phyloP scores from a whole-genome alignment of 1,140 invertebrate species.

The Aphelinus atriplicis region DNA sequence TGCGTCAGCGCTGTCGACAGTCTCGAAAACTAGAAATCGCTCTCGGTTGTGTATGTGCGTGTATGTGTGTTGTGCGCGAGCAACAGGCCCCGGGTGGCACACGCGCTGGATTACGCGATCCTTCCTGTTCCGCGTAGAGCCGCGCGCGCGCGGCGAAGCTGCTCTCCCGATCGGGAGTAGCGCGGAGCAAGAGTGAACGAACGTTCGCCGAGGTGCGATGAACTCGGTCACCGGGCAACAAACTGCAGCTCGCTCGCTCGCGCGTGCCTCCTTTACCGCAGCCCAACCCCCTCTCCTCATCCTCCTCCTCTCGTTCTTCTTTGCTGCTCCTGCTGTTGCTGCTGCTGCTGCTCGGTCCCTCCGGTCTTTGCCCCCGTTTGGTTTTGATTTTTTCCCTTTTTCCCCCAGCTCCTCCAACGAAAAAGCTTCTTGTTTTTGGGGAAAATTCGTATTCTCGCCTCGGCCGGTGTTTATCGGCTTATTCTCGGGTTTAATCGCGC shows the following conservation, averaged over 20 bases:
- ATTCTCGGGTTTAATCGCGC: background rate
- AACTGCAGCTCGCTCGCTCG: constrained; percentile 58
- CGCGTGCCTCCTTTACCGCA: constrained; percentile 42
- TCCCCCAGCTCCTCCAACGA: background rate
- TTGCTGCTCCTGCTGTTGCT: background rate
- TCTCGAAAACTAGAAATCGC: too few relatives aligned
- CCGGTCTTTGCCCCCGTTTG: constrained; percentile 20
- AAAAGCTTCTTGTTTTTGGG: background rate
- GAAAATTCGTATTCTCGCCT: background rate
- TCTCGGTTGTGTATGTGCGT: too few relatives aligned
- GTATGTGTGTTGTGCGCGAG: too few relatives aligned
- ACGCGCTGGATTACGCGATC: too few relatives aligned
- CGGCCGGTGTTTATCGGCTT: too few relatives aligned
- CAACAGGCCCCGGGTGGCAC: too few relatives aligned
- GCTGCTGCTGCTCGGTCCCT: background rate
- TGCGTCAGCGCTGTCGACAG: too few relatives aligned
- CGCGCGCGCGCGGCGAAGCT: too few relatives aligned
- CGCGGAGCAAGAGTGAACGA: constrained; percentile 25
- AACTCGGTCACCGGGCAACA: constrained; percentile 68
- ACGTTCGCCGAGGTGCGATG: constrained; percentile 57
- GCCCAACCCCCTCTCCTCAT: constrained; percentile 34
- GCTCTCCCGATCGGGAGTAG: too few relatives aligned
- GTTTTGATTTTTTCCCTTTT: background rate
- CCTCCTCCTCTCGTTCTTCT: background rate
- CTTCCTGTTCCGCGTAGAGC: too few relatives aligned